These are phyloP conservation scores for Drosophila lowei DNA, from an alignment of 1,140 invertebrate species.

Conservation along the genomic window DNA sequence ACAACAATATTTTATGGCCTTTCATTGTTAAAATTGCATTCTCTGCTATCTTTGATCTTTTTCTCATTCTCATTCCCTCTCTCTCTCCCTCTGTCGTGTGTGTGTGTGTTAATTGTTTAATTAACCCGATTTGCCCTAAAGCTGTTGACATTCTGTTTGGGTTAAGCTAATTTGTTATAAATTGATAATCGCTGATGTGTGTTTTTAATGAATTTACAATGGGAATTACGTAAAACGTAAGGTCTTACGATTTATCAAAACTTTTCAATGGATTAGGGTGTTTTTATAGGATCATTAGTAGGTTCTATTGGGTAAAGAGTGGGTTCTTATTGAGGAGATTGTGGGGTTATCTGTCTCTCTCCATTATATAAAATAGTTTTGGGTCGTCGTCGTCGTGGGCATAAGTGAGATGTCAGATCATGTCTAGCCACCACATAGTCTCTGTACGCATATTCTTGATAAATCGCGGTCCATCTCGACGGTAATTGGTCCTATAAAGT, in stretches of 20 bases:
- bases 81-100: not conserved
- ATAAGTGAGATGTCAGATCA: too few relatives aligned
- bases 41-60: constrained; percentile 24
- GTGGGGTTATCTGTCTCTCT: too few relatives aligned
- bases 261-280: too few relatives aligned
- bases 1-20: constrained; percentile 30
- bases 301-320: too few relatives aligned
- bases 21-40: constrained; percentile 32
- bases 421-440: too few relatives aligned
- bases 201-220: too few relatives aligned
- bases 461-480: too few relatives aligned
- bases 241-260: not conserved
- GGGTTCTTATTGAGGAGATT: too few relatives aligned
- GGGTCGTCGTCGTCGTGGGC: too few relatives aligned
- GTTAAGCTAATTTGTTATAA: not conserved
- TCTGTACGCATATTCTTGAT: too few relatives aligned
- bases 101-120: constrained; percentile 63
- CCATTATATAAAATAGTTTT: too few relatives aligned
- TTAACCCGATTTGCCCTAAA: constrained; percentile 39
- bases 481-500: not conserved
- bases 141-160: constrained; percentile 24
- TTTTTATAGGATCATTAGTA: too few relatives aligned
- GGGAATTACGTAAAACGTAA: not conserved
- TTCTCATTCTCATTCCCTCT: not conserved
- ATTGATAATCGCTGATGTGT: constrained; percentile 2